Conservation (phyloP, 2,888 invertebrate species). For the Patella ulyssiponensis region DNA sequence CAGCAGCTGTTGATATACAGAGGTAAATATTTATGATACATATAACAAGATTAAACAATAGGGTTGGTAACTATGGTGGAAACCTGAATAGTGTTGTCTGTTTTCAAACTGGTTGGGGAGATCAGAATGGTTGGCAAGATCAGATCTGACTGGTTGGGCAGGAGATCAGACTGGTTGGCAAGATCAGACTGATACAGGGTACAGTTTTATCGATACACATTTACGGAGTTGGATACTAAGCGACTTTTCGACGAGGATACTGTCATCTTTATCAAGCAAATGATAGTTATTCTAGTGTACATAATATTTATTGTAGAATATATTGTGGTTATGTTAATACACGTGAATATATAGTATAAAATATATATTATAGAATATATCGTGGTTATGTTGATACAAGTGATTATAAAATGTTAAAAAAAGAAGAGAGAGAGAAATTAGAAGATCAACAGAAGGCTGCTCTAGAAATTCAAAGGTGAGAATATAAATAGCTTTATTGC, state of each 20-base stretch:
- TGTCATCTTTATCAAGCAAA: too few relatives aligned
- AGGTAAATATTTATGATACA: constrained; percentile 38
- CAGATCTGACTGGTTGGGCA: too few relatives aligned
- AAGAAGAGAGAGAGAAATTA: constrained; percentile 50
- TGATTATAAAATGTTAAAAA: constrained; percentile 55
- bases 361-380: constrained; percentile 53
- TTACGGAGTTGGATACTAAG: too few relatives aligned
- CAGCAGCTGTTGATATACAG: constrained; percentile 67
- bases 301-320: too few relatives aligned
- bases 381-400: constrained; percentile 66
- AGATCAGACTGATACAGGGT: too few relatives aligned
- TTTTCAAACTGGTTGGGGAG: neutral
- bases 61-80: too few relatives aligned
- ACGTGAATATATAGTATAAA: too few relatives aligned
- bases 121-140: neutral
- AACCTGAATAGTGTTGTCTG: neutral
- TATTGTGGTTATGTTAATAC: too few relatives aligned
- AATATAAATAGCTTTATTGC: neutral
- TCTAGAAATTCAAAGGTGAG: constrained; percentile 59
- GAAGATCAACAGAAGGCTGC: constrained; percentile 61
- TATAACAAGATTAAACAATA: neutral
- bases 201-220: too few relatives aligned
- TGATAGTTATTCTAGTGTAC: too few relatives aligned
- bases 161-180: too few relatives aligned
- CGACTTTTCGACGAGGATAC: too few relatives aligned